Percentiles rank a stretch among this genome's conserved stretches.
Evolutionary conservation across 2,888 invertebrate genomes (phyloP).

Genomic region (Lymantria monacha): DNA sequence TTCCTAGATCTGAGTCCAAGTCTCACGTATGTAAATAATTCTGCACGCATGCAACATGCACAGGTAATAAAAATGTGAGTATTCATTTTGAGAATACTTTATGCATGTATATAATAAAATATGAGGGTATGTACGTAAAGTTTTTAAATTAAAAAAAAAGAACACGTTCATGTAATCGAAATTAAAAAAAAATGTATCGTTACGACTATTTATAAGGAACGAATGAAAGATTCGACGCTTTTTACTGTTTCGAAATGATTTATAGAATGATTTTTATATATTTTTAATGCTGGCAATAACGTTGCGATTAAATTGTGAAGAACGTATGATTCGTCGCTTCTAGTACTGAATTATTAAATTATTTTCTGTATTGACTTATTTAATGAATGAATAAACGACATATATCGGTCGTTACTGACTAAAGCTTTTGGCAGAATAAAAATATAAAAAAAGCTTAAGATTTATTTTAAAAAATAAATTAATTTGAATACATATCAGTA

Average conservation of each 20-base stretch:
- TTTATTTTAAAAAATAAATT: conserved; percentile 1
- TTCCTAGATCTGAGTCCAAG: too few relatives aligned
- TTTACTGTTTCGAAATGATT: background rate
- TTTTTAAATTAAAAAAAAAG: conserved; percentile 6
- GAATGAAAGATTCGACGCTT: background rate
- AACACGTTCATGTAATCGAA: conserved; percentile 18
- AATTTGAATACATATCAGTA: conserved; percentile 8
- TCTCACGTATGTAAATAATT: too few relatives aligned
- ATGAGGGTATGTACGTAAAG: conserved; percentile 35
- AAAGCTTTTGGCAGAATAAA: background rate
- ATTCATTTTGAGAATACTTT: background rate
- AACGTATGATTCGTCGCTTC: too few relatives aligned
- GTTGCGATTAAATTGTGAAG: background rate
- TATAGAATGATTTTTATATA: background rate
- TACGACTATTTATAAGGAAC: conserved; percentile 1
- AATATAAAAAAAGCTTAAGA: background rate
- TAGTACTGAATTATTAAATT: too few relatives aligned
- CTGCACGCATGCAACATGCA: too few relatives aligned
- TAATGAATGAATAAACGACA: background rate
- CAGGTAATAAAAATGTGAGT: background rate
- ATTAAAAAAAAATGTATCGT: conserved; percentile 22
- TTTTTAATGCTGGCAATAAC: conserved; percentile 20
- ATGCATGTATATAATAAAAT: conserved; percentile 11
- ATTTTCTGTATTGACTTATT: background rate
- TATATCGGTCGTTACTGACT: background rate